Evolutionary conservation across 1,140 invertebrate genomes (phyloP), one percentile per base, ranked within the genome.

Genomic region (Drosophila orena): DNA sequence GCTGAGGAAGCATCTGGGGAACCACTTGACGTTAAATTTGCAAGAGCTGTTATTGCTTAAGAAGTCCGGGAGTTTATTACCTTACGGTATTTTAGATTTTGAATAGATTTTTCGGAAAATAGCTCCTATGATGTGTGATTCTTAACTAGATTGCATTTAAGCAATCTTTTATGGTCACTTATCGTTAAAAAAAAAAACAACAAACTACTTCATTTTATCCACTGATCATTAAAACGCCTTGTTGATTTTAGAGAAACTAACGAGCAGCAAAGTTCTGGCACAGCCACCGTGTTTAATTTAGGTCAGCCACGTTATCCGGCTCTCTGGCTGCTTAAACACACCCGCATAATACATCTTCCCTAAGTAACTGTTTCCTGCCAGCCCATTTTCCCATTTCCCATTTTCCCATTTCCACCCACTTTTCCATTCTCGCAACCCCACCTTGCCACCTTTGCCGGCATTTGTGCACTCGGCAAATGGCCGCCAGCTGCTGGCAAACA

Each of bases 261-360:
- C 47, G 22, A 34, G 43, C 47, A 49, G 55, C 20, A 70, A 57
- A 49, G 35, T 70, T 40, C 66, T 30, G 43, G 43, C 66, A 57
- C 35, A 57, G 43, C n/a, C 34, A 22, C 35, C 34, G n/a, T 47
- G 66, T 49, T 69, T 69, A 49, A 70, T 70, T 70, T 70, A 56
- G 66, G 66, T 70, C 66, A 70, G 65, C 66, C 66, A 70, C 66
- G 53, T 70, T 70, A 70, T 70, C 66, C 64, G 64, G 50, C 64
- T 56, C 64, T 40, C 66, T 70, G 66, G 64, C 66, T 70, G 64
- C 66, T 70, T 70, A 70, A 70, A 70, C 66, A 70, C 66, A 70
- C 66, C 66, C 64, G 64, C 50, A 70, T 70, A 70, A 70, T 70
- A 70, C 66, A 70, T 70, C 66, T 70, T 57, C 47, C 43, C 66